A percentile compares a stretch with the other conserved stretches of the same genome.
phyloP scores from a whole-genome alignment of 2,888 invertebrate genomes.

The Oxyscelio sp. region DNA sequence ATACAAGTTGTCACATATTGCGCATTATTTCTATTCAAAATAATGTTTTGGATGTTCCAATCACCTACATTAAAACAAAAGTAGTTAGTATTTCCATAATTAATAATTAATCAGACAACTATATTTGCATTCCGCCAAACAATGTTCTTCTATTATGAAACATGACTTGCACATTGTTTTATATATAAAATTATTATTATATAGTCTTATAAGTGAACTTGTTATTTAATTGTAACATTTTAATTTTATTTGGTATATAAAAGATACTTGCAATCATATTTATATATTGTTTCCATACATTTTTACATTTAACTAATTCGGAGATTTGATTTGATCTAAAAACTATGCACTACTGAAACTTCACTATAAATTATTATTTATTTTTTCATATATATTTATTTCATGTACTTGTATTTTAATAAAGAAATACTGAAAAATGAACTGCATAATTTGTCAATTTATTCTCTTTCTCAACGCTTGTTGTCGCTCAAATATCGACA shows the following conservation, averaged over 20 bases:
- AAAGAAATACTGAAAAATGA: no score
- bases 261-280: background rate
- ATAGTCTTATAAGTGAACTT: background rate
- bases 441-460: no score
- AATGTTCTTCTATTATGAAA: constrained; percentile 1
- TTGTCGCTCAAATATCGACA: no score
- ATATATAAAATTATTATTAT: background rate
- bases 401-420: no score
- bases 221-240: background rate
- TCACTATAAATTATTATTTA: background rate
- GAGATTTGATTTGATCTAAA: background rate
- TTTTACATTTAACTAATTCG: background rate
- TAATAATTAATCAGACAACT: background rate
- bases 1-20: constrained; percentile 8
- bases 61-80: constrained; percentile 1
- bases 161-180: background rate
- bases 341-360: background rate
- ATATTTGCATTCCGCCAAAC: constrained; percentile 10
- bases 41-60: background rate
- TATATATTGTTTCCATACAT: background rate
- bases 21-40: constrained; percentile 2
- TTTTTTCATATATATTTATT: background rate
- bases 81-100: constrained; percentile 4
- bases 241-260: background rate
- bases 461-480: no score